Evolutionary conservation across 23 tunicate genomes (phyloP).

Genomic region (Halocynthia roretzi): DNA sequence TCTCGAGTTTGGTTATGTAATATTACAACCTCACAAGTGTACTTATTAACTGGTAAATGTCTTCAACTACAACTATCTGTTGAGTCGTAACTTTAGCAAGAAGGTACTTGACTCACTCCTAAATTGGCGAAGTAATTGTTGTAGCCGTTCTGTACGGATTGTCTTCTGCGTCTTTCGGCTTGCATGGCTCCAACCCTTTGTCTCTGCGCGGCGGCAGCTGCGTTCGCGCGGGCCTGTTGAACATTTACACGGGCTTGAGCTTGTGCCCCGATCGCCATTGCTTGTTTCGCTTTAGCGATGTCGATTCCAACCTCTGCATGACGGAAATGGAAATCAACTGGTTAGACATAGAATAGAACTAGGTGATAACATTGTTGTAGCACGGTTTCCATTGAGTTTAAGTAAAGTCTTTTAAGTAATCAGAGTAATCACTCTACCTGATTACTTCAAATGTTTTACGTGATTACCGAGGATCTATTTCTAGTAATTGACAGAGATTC

Average conservation of each 20-base stretch:
- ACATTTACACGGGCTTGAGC: slow-evolving; percentile 36
- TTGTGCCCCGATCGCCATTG: slow-evolving; percentile 85
- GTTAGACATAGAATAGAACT: no score
- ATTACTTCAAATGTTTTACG: no score
- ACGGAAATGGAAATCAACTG: no score
- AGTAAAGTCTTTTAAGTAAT: no score
- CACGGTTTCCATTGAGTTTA: no score
- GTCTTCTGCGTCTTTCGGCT: not conserved
- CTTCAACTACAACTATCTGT: slow-evolving; percentile 26
- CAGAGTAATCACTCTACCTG: no score
- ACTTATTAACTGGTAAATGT: not conserved
- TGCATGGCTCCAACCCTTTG: slow-evolving; percentile 17
- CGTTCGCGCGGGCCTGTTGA: slow-evolving; percentile 24
- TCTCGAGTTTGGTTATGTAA: no score
- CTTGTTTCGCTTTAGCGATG: slow-evolving; percentile 77
- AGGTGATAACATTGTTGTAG: no score
- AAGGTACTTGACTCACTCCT: slow-evolving; percentile 52
- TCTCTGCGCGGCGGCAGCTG: slow-evolving; percentile 54
- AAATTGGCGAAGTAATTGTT: slow-evolving; percentile 88
- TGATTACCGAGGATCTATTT: no score
- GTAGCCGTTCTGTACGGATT: slow-evolving; percentile 16
- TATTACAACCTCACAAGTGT: no score
- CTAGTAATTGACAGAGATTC: no score
- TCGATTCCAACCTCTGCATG: slow-evolving; percentile 64
- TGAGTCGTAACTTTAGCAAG: slow-evolving; percentile 1